These are phyloP conservation scores for Myotis daubentonii DNA, from an alignment of 2,797 vertebrate genomes.

Conservation along the genomic window DNA sequence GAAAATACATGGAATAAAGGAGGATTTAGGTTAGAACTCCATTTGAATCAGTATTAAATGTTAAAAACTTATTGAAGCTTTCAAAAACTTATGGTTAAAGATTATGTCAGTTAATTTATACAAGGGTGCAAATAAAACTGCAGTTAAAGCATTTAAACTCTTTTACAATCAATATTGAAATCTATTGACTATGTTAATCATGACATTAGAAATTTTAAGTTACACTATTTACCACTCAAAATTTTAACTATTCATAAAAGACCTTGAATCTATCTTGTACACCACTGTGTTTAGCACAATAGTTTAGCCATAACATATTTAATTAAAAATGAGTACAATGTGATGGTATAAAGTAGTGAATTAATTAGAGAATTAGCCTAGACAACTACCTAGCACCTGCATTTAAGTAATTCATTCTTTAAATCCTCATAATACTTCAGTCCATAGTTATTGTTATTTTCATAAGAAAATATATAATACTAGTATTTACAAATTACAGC, in stretches of 20 bases:
- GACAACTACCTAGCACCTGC: not conserved
- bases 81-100: slow-evolving; percentile 28
- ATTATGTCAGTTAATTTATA: slow-evolving; percentile 44
- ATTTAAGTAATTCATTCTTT: slow-evolving; percentile 29
- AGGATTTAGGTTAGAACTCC: not conserved
- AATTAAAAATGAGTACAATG: not conserved
- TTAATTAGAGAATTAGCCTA: not conserved
- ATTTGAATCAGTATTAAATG: not conserved
- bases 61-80: slow-evolving; percentile 6
- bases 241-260: not conserved
- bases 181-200: slow-evolving; percentile 29
- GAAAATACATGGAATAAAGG: not conserved
- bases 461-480: not conserved
- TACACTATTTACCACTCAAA: slow-evolving; percentile 2
- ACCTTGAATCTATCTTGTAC: not conserved
- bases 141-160: not conserved
- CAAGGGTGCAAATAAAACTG: slow-evolving; percentile 35
- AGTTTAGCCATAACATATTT: not conserved
- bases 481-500: not conserved
- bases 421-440: not conserved
- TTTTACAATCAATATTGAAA: not conserved
- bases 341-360: not conserved
- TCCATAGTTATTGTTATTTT: slow-evolving; percentile 16
- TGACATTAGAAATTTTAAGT: not conserved
- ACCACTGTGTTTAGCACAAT: not conserved